phyloP scores from a whole-genome alignment of 2,797 vertebrate species.

The Acipenser oxyrinchus region DNA sequence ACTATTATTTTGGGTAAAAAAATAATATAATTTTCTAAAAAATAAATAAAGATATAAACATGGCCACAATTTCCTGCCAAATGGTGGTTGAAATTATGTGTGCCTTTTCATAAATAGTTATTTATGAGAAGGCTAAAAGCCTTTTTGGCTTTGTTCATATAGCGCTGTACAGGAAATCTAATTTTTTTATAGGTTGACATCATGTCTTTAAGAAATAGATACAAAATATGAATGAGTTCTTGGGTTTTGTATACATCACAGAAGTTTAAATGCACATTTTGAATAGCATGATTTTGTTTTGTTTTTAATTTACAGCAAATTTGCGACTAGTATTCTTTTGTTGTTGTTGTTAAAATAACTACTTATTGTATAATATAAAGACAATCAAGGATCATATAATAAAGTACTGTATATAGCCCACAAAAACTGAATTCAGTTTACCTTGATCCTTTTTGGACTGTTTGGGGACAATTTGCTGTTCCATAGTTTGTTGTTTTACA shows the following conservation, averaged over 20 bases:
- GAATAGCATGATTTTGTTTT: constrained; percentile 29
- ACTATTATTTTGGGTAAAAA: constrained; percentile 60
- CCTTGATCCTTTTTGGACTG: constrained; percentile 39
- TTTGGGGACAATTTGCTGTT: constrained; percentile 6
- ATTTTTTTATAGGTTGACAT: constrained; percentile 67
- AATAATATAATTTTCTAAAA: constrained; percentile 64
- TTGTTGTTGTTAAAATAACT: constrained; percentile 41
- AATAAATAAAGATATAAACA: constrained; percentile 50
- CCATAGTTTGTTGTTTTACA: background rate
- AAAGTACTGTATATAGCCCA: constrained; percentile 38
- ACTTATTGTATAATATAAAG: constrained; percentile 48
- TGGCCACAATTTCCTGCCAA: constrained; percentile 64
- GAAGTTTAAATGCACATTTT: constrained; percentile 53
- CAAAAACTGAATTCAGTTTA: constrained; percentile 25
- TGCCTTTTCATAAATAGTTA: constrained; percentile 62
- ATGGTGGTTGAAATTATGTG: constrained; percentile 59
- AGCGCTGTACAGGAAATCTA: constrained; percentile 75
- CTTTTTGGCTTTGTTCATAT: constrained; percentile 67
- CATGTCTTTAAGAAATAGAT: constrained; percentile 74
- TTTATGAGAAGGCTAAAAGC: constrained; percentile 64
- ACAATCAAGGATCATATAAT: constrained; percentile 39
- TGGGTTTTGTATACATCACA: constrained; percentile 73
- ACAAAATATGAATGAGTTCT: constrained; percentile 72
- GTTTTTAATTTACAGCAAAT: constrained; percentile 53
- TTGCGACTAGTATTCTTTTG: constrained; percentile 39